A percentile compares a stretch with the other conserved stretches of the same genome.
These are phyloP conservation scores for Cromileptes altivelis DNA, from an alignment of 2,113 vertebrate genomes.

Conservation along the genomic window DNA sequence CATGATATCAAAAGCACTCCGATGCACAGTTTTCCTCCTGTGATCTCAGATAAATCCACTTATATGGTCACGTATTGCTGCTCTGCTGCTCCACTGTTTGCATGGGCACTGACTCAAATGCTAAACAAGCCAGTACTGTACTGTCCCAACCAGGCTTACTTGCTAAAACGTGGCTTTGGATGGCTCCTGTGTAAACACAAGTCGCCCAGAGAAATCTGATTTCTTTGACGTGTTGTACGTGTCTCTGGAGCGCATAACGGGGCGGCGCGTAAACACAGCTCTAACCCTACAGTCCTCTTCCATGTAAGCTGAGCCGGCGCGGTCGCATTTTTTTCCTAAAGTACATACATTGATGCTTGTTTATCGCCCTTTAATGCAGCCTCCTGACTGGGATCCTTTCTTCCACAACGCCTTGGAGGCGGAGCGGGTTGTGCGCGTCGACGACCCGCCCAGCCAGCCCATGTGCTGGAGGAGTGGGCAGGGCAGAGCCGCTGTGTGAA, in stretches of 20 bases:
- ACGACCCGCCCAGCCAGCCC: conserved; percentile 63
- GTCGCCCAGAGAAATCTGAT: conserved; percentile 51
- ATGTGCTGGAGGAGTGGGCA: conserved; percentile 70
- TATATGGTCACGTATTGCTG: neutral
- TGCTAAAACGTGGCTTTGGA: conserved; percentile 74
- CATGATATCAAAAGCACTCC: conserved; percentile 14
- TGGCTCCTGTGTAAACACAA: conserved; percentile 76
- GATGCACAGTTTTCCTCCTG: neutral
- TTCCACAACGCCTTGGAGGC: conserved; percentile 74
- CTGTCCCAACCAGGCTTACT: conserved; percentile 37
- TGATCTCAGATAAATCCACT: conserved; percentile 6
- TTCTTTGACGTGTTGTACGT: conserved; percentile 53
- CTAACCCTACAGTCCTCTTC: neutral
- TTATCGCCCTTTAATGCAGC: conserved; percentile 22
- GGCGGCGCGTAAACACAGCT: conserved; percentile 16
- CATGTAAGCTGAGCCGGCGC: neutral
- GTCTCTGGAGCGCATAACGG: conserved; percentile 9
- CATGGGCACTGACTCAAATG: conserved; percentile 27
- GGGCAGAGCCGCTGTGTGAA: conserved; percentile 23
- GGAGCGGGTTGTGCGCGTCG: conserved; percentile 74
- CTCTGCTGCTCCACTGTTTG: conserved; percentile 12
- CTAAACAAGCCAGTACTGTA: conserved; percentile 32
- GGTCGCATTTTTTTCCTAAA: neutral
- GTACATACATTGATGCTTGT: conserved; percentile 13
- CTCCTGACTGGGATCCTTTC: conserved; percentile 53